Conservation (phyloP, 92 coral and sea anemone species). For the Porites evermanni region DNA sequence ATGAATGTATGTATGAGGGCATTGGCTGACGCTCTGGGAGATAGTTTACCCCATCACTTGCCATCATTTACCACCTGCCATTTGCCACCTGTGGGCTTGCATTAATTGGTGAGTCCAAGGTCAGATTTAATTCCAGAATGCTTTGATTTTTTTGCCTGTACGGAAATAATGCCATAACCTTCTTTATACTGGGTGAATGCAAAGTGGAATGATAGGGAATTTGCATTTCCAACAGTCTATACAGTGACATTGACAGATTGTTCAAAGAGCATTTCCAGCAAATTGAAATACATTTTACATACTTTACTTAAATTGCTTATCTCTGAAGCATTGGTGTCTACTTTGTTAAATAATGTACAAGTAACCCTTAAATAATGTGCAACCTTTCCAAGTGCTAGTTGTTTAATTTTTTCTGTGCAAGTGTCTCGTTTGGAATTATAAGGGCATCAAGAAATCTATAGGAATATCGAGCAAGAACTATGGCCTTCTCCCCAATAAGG, state of each 20-base stretch:
- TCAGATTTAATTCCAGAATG: conserved; percentile 58
- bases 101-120: conserved; percentile 46
- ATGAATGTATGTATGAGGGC: conserved; percentile 5
- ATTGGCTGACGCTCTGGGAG: conserved; percentile 64
- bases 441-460: too few relatives aligned
- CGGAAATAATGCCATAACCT: conserved; percentile 47
- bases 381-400: not conserved
- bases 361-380: conserved; percentile 43
- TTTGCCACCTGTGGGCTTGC: conserved; percentile 8
- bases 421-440: conserved; percentile 4
- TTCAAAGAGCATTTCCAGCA: conserved; percentile 43
- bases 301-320: conserved; percentile 31
- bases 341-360: conserved; percentile 9
- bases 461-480: conserved; percentile 36
- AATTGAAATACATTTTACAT: conserved; percentile 30
- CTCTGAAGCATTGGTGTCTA: not conserved
- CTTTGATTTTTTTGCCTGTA: conserved; percentile 54
- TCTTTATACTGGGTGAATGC: conserved; percentile 32
- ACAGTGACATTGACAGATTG: conserved; percentile 44
- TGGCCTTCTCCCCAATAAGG: conserved; percentile 54
- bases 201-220: conserved; percentile 58
- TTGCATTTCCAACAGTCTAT: conserved; percentile 61
- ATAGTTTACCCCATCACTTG: conserved; percentile 59
- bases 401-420: not conserved
- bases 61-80: conserved; percentile 43